A percentile compares a stretch with the other conserved stretches of the same genome.
phyloP scores from a whole-genome alignment of 2,113 vertebrate species.

The Corydoras maculifer region DNA sequence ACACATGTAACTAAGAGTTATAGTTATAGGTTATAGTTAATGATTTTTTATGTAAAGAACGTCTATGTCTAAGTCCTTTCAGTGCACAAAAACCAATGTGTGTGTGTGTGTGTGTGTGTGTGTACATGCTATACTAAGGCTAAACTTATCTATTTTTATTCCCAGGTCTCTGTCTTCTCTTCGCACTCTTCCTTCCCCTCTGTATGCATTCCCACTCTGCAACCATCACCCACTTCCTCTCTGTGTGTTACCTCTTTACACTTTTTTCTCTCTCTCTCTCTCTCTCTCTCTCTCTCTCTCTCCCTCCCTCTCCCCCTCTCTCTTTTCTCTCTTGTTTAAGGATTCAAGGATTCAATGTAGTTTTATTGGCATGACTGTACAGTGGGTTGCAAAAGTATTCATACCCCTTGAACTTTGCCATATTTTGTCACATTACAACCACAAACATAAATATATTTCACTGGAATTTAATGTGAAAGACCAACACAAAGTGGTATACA shows the following conservation, averaged over 20 bases:
- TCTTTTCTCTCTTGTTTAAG: no score
- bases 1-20: no score
- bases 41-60: neutral
- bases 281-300: neutral
- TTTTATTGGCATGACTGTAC: no score
- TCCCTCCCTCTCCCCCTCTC: neutral
- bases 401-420: no score
- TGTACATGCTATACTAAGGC: constrained; percentile 11
- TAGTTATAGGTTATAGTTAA: no score
- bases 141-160: neutral
- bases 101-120: constrained; percentile 5
- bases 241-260: neutral
- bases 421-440: no score
- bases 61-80: neutral
- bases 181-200: neutral
- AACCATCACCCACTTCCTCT: neutral
- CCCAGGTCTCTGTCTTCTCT: neutral
- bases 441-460: no score
- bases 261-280: neutral
- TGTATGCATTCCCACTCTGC: neutral
- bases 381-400: no score
- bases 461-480: no score
- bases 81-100: no score
- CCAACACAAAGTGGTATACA: no score
- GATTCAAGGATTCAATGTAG: no score